phyloP scores from a whole-genome alignment of 2,113 vertebrate species.

The Rhipidura dahli region DNA sequence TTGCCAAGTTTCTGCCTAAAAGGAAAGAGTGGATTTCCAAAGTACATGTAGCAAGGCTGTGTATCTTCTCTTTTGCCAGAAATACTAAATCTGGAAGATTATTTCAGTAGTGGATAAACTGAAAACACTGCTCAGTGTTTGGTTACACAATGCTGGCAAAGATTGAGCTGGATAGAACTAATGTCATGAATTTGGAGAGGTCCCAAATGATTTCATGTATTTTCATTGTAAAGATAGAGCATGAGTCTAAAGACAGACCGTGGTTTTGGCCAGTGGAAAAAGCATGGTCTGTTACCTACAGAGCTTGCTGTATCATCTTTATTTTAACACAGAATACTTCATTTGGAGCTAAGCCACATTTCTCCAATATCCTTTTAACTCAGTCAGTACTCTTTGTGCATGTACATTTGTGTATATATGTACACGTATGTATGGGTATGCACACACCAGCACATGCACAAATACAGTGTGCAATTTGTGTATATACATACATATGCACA shows the following conservation, averaged over 20 bases:
- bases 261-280: neutral
- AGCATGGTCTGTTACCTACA: neutral
- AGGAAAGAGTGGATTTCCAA: neutral
- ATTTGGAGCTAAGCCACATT: constrained; percentile 2
- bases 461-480: neutral
- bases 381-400: neutral
- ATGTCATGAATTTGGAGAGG: neutral
- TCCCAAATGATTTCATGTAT: neutral
- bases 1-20: neutral
- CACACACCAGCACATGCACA: neutral
- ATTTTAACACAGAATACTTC: constrained; percentile 11
- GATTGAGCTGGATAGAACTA: neutral
- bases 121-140: neutral
- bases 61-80: constrained; percentile 24
- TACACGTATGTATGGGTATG: neutral
- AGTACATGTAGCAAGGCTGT: neutral
- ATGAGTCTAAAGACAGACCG: neutral
- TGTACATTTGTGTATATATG: neutral
- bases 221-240: neutral
- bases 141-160: neutral
- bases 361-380: neutral
- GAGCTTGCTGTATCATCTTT: constrained; percentile 15
- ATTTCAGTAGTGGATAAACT: neutral
- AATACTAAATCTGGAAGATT: constrained; percentile 28
- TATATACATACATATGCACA: neutral